Percentiles rank a stretch among this genome's conserved stretches.
Evolutionary conservation across 2,797 vertebrate species (phyloP).

Genomic region (Urosaurus nigricauda): DNA sequence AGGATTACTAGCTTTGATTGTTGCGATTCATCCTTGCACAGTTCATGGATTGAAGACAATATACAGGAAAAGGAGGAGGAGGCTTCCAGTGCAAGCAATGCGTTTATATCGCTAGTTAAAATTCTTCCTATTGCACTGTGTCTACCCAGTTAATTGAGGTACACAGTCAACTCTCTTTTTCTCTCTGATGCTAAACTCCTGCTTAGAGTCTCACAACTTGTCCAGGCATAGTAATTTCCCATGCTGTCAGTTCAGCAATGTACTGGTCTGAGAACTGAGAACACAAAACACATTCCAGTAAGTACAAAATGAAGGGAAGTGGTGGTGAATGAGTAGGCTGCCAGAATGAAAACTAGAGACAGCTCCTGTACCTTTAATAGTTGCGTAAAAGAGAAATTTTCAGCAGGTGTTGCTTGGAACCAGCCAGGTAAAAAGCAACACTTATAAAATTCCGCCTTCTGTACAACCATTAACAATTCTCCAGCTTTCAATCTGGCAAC

Average conservation of each 20-base stretch:
- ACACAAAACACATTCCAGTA: not conserved
- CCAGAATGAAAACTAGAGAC: not conserved
- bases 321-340: too few species aligned
- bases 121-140: not conserved
- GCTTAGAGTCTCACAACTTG: conserved; percentile 9
- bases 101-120: conserved; percentile 45
- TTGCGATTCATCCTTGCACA: not conserved
- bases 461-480: too few species aligned
- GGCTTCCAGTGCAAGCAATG: not conserved
- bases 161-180: conserved; percentile 22
- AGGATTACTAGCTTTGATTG: conserved; percentile 28
- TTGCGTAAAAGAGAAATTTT: too few species aligned
- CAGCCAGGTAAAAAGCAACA: too few species aligned
- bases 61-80: not conserved
- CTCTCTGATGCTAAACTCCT: not conserved
- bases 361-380: too few species aligned
- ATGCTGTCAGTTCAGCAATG: conserved; percentile 1
- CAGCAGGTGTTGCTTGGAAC: too few species aligned
- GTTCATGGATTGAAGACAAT: not conserved
- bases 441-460: too few species aligned
- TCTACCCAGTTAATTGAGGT: conserved; percentile 44
- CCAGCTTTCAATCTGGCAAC: too few species aligned
- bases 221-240: conserved; percentile 16
- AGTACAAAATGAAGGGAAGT: too few species aligned
- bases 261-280: conserved; percentile 4